These are phyloP conservation scores for Pararge aegeria DNA, from an alignment of 1,140 invertebrate genomes.

Conservation along the genomic window DNA sequence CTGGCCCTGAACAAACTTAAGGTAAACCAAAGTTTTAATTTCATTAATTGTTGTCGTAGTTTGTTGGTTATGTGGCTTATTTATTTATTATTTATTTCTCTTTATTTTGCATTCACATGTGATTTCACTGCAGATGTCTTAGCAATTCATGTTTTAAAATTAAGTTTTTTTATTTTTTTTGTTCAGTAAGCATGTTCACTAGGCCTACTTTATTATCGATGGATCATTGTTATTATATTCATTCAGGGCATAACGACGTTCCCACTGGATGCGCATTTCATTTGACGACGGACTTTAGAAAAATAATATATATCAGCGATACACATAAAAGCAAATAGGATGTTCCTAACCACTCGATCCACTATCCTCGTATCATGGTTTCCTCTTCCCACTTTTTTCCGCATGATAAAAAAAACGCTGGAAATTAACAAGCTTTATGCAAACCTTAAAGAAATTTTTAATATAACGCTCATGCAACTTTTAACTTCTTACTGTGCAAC, in stretches of 20 bases:
- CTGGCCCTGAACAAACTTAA: conserved; percentile 10
- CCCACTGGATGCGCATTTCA: conserved; percentile 73
- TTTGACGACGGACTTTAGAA: conserved; percentile 36
- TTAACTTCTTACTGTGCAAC: conserved; percentile 26
- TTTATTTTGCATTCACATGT: conserved; percentile 77
- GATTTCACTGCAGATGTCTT: conserved; percentile 76
- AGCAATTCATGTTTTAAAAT: conserved; percentile 67
- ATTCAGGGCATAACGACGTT: conserved; percentile 25
- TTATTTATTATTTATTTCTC: conserved; percentile 69
- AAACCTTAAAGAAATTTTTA: not conserved
- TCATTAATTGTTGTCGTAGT: conserved; percentile 55
- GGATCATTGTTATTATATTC: too few species aligned
- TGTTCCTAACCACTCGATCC: not conserved
- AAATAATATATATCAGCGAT: not conserved
- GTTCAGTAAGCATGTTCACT: conserved; percentile 56
- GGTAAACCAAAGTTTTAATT: conserved; percentile 31
- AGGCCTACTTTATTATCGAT: conserved; percentile 26
- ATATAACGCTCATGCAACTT: conserved; percentile 7
- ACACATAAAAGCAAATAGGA: not conserved
- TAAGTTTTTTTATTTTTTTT: conserved; percentile 31
- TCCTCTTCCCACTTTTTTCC: not conserved
- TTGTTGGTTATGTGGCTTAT: conserved; percentile 75
- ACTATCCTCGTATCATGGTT: not conserved
- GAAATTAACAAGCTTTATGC: not conserved
- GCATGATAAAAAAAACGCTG: not conserved